phyloP scores from a whole-genome alignment of 2,113 vertebrate genomes.

The Panthera leo region DNA sequence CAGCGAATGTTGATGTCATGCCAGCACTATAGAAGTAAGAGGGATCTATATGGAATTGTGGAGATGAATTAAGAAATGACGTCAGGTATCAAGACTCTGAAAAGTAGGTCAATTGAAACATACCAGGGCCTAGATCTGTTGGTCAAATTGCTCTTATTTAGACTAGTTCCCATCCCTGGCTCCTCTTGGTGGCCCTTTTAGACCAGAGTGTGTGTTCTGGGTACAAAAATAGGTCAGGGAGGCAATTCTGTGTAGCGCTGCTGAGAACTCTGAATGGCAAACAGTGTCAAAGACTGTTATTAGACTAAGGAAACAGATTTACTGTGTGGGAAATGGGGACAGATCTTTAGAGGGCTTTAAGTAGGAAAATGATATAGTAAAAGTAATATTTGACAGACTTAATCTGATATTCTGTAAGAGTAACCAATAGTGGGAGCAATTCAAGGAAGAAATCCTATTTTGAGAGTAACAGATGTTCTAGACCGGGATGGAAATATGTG shows the following conservation, averaged over 20 bases:
- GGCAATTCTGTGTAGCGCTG: neutral
- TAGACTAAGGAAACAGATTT: neutral
- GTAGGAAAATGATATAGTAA: neutral
- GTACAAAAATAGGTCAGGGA: neutral
- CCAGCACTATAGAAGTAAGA: neutral
- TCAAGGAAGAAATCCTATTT: neutral
- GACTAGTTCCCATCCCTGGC: neutral
- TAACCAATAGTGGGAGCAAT: neutral
- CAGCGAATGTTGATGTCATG: neutral
- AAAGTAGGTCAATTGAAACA: neutral
- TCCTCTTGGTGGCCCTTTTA: neutral
- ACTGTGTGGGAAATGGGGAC: neutral
- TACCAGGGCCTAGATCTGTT: neutral
- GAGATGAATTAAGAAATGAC: neutral
- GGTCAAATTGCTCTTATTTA: neutral
- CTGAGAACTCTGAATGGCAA: neutral
- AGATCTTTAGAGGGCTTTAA: neutral
- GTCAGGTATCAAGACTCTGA: slow-evolving; percentile 17
- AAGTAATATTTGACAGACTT: neutral
- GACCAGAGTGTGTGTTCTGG: neutral
- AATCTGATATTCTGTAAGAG: neutral
- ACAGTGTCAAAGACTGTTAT: neutral
- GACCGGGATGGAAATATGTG: neutral
- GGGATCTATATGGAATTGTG: neutral
- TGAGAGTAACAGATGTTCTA: neutral